A percentile compares a stretch with the other conserved stretches of the same genome.
These are phyloP conservation scores for Subanguina moxae DNA, from an alignment of 1,140 invertebrate genomes.

Conservation along the genomic window DNA sequence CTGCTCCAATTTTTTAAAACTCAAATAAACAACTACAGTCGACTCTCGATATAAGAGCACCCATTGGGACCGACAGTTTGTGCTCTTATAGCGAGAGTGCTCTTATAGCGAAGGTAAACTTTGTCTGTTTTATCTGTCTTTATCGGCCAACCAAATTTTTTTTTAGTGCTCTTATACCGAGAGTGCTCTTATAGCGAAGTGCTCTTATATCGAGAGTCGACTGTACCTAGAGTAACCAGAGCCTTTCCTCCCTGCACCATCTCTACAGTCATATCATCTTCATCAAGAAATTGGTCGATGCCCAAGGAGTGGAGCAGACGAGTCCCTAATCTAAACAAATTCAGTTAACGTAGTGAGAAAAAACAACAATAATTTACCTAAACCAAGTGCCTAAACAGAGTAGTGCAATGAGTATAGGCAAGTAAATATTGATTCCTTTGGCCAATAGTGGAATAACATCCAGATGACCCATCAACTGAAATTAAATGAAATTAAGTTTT, in stretches of 20 bases:
- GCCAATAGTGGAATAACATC: slow-evolving; percentile 93
- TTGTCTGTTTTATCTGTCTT: no score
- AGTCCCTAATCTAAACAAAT: slow-evolving; percentile 48
- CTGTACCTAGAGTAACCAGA: slow-evolving; percentile 38
- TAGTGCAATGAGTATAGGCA: slow-evolving; percentile 89
- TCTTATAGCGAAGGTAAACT: no score
- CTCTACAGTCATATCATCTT: slow-evolving; percentile 56
- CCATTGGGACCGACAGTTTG: no score
- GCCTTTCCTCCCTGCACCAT: slow-evolving; percentile 50
- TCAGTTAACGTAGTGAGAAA: neutral
- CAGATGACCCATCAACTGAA: slow-evolving; percentile 98
- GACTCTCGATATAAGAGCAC: no score
- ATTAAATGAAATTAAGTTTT: neutral
- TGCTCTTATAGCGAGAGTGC: no score
- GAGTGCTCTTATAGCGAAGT: no score
- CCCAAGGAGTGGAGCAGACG: slow-evolving; percentile 50
- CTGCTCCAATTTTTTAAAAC: no score
- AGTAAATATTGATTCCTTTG: slow-evolving; percentile 97
- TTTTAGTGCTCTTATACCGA: no score
- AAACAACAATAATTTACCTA: slow-evolving; percentile 25
- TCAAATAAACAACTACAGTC: no score
- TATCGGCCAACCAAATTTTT: no score
- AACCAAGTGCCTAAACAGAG: slow-evolving; percentile 92
- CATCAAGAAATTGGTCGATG: slow-evolving; percentile 56
- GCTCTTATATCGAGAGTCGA: no score